Conservation (phyloP, 2,797 vertebrate genomes). For the Macropodus opercularis region DNA sequence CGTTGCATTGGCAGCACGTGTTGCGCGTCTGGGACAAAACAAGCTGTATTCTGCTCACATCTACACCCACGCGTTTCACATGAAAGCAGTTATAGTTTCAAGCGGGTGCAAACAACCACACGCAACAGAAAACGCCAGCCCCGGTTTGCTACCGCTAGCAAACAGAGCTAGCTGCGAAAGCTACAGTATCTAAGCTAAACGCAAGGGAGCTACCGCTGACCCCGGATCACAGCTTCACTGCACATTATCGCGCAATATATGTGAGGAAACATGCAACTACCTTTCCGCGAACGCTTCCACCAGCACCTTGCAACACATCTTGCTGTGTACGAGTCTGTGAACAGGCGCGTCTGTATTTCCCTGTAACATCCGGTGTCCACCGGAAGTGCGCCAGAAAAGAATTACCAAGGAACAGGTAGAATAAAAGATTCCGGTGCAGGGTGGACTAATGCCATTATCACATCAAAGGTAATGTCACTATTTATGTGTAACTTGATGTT, state of each 20-base stretch:
- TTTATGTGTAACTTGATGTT: too few relatives aligned
- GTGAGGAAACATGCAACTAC: background rate
- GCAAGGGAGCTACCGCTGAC: slow-evolving; percentile 25
- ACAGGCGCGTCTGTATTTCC: background rate
- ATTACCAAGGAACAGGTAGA: background rate
- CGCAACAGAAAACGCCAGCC: background rate
- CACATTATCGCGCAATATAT: background rate
- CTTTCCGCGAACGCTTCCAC: background rate
- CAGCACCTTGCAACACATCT: slow-evolving; percentile 17
- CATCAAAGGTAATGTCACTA: too few relatives aligned
- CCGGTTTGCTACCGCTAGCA: slow-evolving; percentile 23
- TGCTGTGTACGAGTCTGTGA: background rate
- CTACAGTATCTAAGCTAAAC: slow-evolving; percentile 15
- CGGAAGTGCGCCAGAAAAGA: slow-evolving; percentile 41
- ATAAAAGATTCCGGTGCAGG: background rate
- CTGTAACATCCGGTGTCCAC: slow-evolving; percentile 47
- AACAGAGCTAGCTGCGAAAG: slow-evolving; percentile 33
- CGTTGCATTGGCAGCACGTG: background rate
- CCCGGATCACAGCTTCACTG: slow-evolving; percentile 2
- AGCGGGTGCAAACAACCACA: background rate
- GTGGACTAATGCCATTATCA: too few relatives aligned
- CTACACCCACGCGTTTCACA: rapidly evolving
- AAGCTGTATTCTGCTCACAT: rapidly evolving
- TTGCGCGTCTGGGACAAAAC: background rate
- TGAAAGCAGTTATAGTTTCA: background rate